Percentiles rank a stretch among this genome's conserved stretches.
phyloP scores from a whole-genome alignment of 2,888 invertebrate genomes.

The Idaea straminata region DNA sequence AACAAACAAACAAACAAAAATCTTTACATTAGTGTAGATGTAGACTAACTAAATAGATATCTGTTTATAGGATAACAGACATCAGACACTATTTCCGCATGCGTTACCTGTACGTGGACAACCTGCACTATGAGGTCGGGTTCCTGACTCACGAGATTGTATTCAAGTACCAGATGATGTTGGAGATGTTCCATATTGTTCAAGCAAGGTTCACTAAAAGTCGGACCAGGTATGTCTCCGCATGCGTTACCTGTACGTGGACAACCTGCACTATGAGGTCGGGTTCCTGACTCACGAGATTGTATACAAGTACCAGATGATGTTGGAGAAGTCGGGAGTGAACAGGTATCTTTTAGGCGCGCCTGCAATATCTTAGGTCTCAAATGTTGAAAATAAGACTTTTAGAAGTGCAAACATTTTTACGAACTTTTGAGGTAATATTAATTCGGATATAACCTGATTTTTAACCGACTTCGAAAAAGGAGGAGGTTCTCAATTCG shows the following conservation, averaged over 20 bases:
- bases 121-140: constrained; percentile 30
- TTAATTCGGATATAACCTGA: no score
- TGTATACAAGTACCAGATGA: constrained; percentile 22
- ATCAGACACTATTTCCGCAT: constrained; percentile 16
- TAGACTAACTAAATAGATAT: not conserved
- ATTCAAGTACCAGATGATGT: constrained; percentile 22
- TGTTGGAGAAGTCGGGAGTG: constrained; percentile 30
- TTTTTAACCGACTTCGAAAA: no score
- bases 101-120: constrained; percentile 18
- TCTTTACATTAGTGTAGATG: no score
- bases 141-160: constrained; percentile 29
- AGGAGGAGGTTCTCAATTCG: no score
- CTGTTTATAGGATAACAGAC: not conserved
- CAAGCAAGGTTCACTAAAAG: not conserved
- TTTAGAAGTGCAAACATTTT: no score
- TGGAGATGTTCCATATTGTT: constrained; percentile 28
- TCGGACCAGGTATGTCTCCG: constrained; percentile 5
- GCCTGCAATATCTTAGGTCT: no score
- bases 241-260: constrained; percentile 16
- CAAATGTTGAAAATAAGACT: no score
- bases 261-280: constrained; percentile 28
- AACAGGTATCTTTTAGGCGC: no score
- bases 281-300: constrained; percentile 30
- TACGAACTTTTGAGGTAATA: no score
- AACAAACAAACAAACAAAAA: no score